These are phyloP conservation scores for Pseudorhombus dupliciocellatus DNA, from an alignment of 2,113 vertebrate genomes.

Conservation along the genomic window DNA sequence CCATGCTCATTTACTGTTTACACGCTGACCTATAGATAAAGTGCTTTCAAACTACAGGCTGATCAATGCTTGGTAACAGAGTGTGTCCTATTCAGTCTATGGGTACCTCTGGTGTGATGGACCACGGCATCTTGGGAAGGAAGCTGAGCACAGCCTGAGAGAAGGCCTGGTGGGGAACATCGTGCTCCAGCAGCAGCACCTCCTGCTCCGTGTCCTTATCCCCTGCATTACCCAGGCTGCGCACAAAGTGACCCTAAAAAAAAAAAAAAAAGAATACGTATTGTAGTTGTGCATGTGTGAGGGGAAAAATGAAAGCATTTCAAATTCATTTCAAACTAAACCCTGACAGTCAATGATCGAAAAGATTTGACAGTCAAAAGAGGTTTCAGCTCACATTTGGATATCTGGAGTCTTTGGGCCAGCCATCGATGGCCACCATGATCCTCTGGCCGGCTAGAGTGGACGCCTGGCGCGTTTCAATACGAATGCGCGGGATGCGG, in stretches of 20 bases:
- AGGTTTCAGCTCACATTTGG: constrained; percentile 87
- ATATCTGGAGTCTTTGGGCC: constrained; percentile 96
- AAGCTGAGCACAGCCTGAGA: constrained; percentile 93
- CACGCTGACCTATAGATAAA: background rate
- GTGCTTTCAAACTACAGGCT: background rate
- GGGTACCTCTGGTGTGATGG: constrained; percentile 88
- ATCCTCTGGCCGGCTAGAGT: constrained; percentile 90
- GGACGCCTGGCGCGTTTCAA: constrained; percentile 93
- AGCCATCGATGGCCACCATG: constrained; percentile 95
- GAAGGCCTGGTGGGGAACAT: constrained; percentile 95
- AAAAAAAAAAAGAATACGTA: background rate
- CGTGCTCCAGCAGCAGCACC: constrained; percentile 95
- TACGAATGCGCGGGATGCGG: constrained; percentile 93
- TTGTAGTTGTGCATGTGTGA: too few species aligned
- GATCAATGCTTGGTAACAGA: background rate
- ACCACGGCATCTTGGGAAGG: constrained; percentile 94
- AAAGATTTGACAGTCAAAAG: background rate
- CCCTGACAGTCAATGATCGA: background rate
- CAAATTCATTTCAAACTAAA: rapidly evolving
- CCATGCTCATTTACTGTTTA: background rate
- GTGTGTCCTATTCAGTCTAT: too few species aligned
- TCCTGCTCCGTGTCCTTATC: constrained; percentile 95
- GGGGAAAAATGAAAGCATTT: background rate
- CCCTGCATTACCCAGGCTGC: constrained; percentile 88
- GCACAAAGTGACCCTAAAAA: constrained; percentile 95